Percentiles rank a stretch among this genome's conserved stretches.
Conservation (phyloP, 1,140 invertebrate genomes). For the Drosophila parvula region DNA sequence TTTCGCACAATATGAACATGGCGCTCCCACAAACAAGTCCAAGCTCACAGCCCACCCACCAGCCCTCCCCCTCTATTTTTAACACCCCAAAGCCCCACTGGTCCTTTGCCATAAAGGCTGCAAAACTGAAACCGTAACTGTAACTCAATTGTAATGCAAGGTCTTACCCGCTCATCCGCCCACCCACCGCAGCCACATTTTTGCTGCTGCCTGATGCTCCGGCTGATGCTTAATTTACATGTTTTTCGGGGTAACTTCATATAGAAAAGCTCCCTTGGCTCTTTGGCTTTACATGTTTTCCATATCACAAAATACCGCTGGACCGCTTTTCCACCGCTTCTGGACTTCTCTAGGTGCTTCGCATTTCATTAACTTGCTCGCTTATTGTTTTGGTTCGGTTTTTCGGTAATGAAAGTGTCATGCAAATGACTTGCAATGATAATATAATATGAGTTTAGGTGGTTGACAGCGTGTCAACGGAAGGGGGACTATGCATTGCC, state of each 20-base stretch:
- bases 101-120: conserved; percentile 34
- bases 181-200: not conserved
- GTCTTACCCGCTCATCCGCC: conserved; percentile 64
- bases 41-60: not conserved
- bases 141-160: conserved; percentile 81
- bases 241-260: conserved; percentile 59
- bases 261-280: conserved; percentile 50
- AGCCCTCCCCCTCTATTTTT: not conserved
- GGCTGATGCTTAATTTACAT: conserved; percentile 58
- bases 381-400: conserved; percentile 27
- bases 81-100: not conserved
- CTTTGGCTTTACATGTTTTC: conserved; percentile 49
- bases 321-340: conserved; percentile 10
- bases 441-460: conserved; percentile 67
- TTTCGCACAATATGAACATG: conserved; percentile 74
- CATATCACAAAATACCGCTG: conserved; percentile 21
- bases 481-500: not conserved
- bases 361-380: conserved; percentile 69
- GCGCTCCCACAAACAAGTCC: conserved; percentile 22
- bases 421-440: conserved; percentile 76
- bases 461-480: conserved; percentile 32
- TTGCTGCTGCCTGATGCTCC: not conserved
- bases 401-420: conserved; percentile 30
- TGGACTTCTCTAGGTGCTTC: conserved; percentile 69
- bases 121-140: conserved; percentile 67